Conservation (phyloP, 2,888 invertebrate genomes). For the Lochmaea crataegi region DNA sequence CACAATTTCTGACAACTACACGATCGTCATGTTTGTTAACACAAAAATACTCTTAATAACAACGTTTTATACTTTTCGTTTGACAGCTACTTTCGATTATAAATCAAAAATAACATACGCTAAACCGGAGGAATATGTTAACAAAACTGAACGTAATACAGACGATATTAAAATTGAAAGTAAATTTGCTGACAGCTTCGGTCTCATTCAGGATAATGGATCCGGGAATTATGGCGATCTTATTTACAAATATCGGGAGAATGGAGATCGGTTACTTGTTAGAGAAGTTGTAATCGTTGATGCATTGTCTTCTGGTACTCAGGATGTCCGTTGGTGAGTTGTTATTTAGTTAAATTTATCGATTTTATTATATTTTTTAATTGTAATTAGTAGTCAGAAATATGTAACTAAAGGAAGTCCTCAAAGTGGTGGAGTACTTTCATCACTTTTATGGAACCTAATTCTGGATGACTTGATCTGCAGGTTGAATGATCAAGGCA, state of each 20-base stretch:
- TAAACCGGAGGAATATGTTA: constrained; percentile 3
- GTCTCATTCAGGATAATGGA: constrained; percentile 45
- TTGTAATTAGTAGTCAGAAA: no score
- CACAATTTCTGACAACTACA: background rate
- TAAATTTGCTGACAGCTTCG: constrained; percentile 37
- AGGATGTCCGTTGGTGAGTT: constrained; percentile 52
- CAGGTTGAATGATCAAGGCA: no score
- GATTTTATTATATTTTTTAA: background rate
- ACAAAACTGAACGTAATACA: background rate
- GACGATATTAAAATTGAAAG: constrained; percentile 33
- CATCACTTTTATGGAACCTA: no score
- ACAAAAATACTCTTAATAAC: background rate
- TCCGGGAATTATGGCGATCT: constrained; percentile 50
- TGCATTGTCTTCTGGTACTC: constrained; percentile 45
- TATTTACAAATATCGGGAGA: constrained; percentile 47
- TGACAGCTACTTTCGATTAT: constrained; percentile 9
- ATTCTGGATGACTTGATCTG: no score
- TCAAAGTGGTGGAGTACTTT: no score
- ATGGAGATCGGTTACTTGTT: constrained; percentile 47
- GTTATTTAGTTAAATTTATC: background rate
- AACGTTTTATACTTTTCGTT: background rate
- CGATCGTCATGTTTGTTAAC: background rate
- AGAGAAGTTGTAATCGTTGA: constrained; percentile 49
- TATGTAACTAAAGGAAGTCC: no score
- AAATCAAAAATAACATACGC: background rate